Percentiles rank a stretch among this genome's conserved stretches.
Evolutionary conservation across 2,113 vertebrate species (phyloP).

Genomic region (Marmota monax): DNA sequence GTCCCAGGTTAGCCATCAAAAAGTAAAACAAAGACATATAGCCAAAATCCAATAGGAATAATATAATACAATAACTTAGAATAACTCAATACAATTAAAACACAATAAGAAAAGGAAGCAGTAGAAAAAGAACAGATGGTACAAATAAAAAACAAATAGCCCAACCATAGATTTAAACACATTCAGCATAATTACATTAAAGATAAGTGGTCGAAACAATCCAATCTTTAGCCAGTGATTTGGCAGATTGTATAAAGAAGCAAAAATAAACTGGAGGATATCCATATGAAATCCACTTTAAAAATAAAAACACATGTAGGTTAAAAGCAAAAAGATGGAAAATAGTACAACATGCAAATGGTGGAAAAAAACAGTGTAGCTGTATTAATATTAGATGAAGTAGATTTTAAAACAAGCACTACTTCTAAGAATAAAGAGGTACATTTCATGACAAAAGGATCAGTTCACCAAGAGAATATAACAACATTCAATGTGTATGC

Average conservation of each 20-base stretch:
- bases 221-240: background rate
- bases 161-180: background rate
- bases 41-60: background rate
- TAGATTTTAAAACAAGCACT: background rate
- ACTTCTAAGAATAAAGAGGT: background rate
- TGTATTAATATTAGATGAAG: background rate
- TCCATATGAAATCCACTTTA: constrained; percentile 20
- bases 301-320: background rate
- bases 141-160: background rate
- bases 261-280: background rate
- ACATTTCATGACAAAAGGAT: constrained; percentile 2
- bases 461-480: background rate
- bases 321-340: background rate
- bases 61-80: constrained; percentile 36
- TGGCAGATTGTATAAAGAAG: background rate
- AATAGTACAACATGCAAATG: background rate
- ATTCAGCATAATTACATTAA: background rate
- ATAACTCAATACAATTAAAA: background rate
- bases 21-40: background rate
- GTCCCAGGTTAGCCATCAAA: background rate
- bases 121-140: background rate
- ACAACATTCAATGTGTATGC: background rate
- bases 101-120: background rate
- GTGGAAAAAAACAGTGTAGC: background rate
- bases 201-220: constrained; percentile 2